Evolutionary conservation across 2,888 invertebrate genomes (phyloP), one percentile per base, ranked within the genome.

Genomic region (Heliconius erato): DNA sequence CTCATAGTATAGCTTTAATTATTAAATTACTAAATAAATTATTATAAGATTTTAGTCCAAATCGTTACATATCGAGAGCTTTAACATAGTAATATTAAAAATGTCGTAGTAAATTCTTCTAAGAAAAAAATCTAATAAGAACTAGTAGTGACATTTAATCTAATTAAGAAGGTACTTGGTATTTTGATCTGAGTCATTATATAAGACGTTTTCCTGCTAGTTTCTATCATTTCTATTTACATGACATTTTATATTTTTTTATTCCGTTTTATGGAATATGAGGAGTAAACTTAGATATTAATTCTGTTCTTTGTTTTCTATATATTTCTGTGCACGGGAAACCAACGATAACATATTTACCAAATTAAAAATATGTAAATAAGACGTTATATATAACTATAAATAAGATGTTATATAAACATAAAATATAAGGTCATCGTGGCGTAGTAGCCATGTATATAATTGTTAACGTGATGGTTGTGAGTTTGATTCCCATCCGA

Each of bases 131-230:
- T 63, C 65, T 65, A 77, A 65, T 67, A 23, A 44, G 77, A 77
- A 83, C 63, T 82, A 69, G 74, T 80, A 79, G 79, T 83, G 79
- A 82, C 74, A 80, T 85, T 84, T 85, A 85, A 87, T 86, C 83
- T 84, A 83, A 85, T 85, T 80, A 84, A 86, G 74, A 80, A 74
- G 49, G 69, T 77, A 84, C 82, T 83, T 59, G 23, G 59, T 23
- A 23, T 59, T 23, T 59, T 23, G 0, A 19, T 9, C 23, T 16
- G 9, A 59, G 59, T 59, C 23, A 59, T 59, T 0, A 0, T 59
- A 23, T 59, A 11, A 9, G 6, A 23, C 23, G 59, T 59, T 59
- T 23, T 59, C 59, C 59, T 59, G 59, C 3, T 59, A 23, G 59
- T 59, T 59, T 59, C 9, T 49, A 0, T 49, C 49, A 49, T 2